Evolutionary conservation across 2,797 vertebrate genomes (phyloP).

Genomic region (Spinus pinus): DNA sequence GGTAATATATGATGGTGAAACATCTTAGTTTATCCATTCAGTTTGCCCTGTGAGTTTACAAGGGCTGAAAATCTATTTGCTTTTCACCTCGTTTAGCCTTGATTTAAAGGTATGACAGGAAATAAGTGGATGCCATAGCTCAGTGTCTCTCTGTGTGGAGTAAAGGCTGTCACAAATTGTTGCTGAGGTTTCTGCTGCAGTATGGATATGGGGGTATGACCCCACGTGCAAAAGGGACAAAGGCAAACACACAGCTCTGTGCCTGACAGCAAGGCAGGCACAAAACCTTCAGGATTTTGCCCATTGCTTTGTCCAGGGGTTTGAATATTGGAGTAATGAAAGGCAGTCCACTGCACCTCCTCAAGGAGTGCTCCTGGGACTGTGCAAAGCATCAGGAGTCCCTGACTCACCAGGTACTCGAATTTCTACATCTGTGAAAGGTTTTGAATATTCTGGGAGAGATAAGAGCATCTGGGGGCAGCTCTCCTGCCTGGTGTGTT

Average conservation of each 20-base stretch:
- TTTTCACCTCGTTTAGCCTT: constrained; percentile 43
- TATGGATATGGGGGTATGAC: background rate
- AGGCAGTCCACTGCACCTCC: background rate
- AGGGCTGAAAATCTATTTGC: constrained; percentile 38
- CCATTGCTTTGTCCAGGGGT: background rate
- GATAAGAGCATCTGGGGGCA: background rate
- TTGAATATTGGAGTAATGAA: background rate
- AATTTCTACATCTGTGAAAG: background rate
- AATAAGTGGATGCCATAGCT: background rate
- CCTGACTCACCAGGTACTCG: background rate
- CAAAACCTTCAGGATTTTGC: background rate
- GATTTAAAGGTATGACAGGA: constrained; percentile 42
- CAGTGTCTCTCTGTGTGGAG: background rate
- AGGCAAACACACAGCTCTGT: background rate
- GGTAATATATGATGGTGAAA: background rate
- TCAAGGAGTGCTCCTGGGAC: background rate
- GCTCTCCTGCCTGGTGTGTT: background rate
- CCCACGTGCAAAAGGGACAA: background rate
- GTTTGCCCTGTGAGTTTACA: constrained; percentile 32
- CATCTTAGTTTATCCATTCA: constrained; percentile 41
- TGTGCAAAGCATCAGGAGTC: background rate
- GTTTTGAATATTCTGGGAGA: background rate
- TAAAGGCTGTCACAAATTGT: background rate
- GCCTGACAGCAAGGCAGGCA: background rate
- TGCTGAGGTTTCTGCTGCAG: background rate